Conservation (phyloP, 2,797 vertebrate genomes). For the Lagocephalus sceleratus region DNA sequence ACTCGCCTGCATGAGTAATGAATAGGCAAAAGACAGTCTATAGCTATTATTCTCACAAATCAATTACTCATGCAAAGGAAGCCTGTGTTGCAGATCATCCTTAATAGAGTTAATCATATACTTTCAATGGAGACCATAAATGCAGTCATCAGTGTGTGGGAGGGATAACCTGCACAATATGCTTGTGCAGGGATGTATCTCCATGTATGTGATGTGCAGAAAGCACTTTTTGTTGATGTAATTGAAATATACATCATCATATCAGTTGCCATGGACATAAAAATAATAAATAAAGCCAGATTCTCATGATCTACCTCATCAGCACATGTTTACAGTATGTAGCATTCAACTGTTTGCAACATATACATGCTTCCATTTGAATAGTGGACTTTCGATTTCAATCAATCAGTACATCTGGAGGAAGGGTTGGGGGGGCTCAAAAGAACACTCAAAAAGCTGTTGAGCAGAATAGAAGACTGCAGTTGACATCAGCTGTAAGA, state of each 20-base stretch:
- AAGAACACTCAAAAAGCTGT: background rate
- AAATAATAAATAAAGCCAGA: slow-evolving; percentile 47
- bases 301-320: slow-evolving; percentile 23
- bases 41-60: slow-evolving; percentile 68
- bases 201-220: slow-evolving; percentile 24
- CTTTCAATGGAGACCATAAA: slow-evolving; percentile 53
- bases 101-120: slow-evolving; percentile 59
- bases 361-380: slow-evolving; percentile 33
- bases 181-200: slow-evolving; percentile 12
- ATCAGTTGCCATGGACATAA: slow-evolving; percentile 42
- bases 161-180: slow-evolving; percentile 60
- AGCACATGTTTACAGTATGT: slow-evolving; percentile 29
- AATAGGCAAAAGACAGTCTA: slow-evolving; percentile 68
- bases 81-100: slow-evolving; percentile 56
- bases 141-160: slow-evolving; percentile 50
- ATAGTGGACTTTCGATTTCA: slow-evolving; percentile 54
- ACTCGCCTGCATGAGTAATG: slow-evolving; percentile 68
- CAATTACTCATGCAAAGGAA: slow-evolving; percentile 67
- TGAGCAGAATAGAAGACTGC: no score
- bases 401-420: background rate
- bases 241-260: slow-evolving; percentile 50
- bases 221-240: slow-evolving; percentile 52
- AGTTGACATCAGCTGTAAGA: no score
- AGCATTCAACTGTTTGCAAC: slow-evolving; percentile 29
- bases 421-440: no score